These are phyloP conservation scores for Gymnarchus niloticus DNA, from an alignment of 2,113 vertebrate species.

Conservation along the genomic window DNA sequence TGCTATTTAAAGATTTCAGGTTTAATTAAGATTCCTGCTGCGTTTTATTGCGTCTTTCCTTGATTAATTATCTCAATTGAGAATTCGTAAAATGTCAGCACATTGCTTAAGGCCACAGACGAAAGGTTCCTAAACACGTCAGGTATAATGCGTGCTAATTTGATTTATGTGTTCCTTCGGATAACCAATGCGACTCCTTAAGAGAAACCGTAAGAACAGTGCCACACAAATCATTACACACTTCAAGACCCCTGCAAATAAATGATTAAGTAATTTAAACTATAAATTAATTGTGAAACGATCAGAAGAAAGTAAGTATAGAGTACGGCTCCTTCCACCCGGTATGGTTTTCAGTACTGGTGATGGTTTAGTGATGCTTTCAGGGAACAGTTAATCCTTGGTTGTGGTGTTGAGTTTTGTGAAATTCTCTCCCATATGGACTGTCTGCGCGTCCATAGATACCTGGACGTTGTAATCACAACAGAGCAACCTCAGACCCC, in stretches of 20 bases:
- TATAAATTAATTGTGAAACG: background rate
- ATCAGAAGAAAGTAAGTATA: background rate
- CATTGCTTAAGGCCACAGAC: too few relatives aligned
- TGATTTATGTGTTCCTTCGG: too few relatives aligned
- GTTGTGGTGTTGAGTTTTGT: background rate
- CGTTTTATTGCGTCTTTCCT: background rate
- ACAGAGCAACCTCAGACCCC: background rate
- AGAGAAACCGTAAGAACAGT: too few relatives aligned
- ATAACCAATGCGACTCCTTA: too few relatives aligned
- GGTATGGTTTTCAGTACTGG: background rate
- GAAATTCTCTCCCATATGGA: background rate
- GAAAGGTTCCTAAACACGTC: background rate
- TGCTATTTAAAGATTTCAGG: background rate
- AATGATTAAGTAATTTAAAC: background rate
- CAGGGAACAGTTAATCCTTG: background rate
- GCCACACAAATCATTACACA: too few relatives aligned
- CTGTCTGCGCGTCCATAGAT: background rate
- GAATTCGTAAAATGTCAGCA: background rate
- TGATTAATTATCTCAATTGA: background rate
- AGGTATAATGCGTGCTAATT: too few relatives aligned
- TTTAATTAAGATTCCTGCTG: background rate
- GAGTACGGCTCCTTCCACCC: background rate
- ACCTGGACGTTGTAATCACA: background rate
- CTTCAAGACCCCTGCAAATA: too few relatives aligned
- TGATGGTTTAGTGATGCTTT: too few relatives aligned